Base-by-base conservation (phyloP, 2,888 invertebrate genomes). In the Rosalia funebris region DNA sequence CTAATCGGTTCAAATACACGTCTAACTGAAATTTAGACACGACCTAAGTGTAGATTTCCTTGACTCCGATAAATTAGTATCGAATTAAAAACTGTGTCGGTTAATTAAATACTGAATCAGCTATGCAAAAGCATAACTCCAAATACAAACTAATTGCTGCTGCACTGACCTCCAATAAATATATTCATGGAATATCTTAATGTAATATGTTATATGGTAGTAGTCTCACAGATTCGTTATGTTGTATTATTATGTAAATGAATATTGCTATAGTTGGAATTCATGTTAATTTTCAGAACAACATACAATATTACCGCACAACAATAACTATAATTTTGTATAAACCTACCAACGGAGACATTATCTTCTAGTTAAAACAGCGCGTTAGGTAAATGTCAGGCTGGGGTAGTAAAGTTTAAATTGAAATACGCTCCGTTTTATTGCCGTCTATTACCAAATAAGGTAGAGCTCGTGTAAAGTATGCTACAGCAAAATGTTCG, bases 111-210 rank as follows among this genome's bases (percentile, higher is more conserved):
- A 25, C 25, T 25, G 25, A 25, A 25, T 25, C 25, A 25, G 25
- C n/a, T n/a, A n/a, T 25, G 25, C 25, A 25, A 3, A 25, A 7
- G 25, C 7, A 3, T 25, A 25, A 25, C 25, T 20, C 37, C 50
- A 39, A 50, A 39, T 50, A n/a, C 25, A 20, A 20, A 39, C 17
- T 50, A 50, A 50, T 39, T 39, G 39, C 16, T 14, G 50, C 39
- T 39, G 39, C 31, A 50, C 50, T 50, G 50, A 50, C 50, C 50
- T 41, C 37, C 11, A 25, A 50, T 50, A 39, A 39, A 50, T 37
- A 50, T 50, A 50, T 50, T 50, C 50, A 50, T 50, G 50, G 50
- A 50, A 50, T 39, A 50, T 20, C 50, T 39, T 50, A 50, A 50
- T 50, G 50, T 50, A 50, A 50, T 50, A 50, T 50, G 50, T 50